Evolutionary conservation across 2,113 vertebrate genomes (phyloP).

Genomic region (Sorex araneus): DNA sequence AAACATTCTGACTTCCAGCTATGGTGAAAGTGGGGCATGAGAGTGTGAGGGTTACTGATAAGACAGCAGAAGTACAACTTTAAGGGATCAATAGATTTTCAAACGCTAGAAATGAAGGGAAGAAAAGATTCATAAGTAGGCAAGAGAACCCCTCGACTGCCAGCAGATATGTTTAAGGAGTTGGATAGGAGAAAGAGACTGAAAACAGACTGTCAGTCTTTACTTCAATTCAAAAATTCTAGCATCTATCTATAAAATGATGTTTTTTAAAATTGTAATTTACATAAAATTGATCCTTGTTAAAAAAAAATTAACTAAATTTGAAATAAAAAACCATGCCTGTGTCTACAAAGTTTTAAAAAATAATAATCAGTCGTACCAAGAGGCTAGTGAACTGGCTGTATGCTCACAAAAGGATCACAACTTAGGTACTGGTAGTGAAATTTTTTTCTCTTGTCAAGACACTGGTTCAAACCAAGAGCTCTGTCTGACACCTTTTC

Average conservation of each 20-base stretch:
- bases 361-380: not conserved
- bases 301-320: constrained; percentile 22
- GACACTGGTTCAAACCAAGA: not conserved
- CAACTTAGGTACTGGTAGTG: not conserved
- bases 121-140: not conserved
- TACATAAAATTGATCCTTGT: not conserved
- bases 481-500: not conserved
- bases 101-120: not conserved
- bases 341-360: constrained; percentile 11
- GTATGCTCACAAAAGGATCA: not conserved
- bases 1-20: constrained; percentile 14
- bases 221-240: too few relatives aligned
- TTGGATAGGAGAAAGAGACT: not conserved
- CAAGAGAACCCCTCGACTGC: not conserved
- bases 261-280: constrained; percentile 27
- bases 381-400: not conserved
- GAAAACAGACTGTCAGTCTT: not conserved
- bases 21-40: not conserved
- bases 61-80: not conserved
- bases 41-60: not conserved
- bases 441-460: not conserved
- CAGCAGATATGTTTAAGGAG: not conserved
- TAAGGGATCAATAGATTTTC: not conserved
- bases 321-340: constrained; percentile 46
- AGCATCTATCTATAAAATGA: too few relatives aligned